Conservation (phyloP, 2,797 vertebrate genomes). For the Phataginus tetradactyla region DNA sequence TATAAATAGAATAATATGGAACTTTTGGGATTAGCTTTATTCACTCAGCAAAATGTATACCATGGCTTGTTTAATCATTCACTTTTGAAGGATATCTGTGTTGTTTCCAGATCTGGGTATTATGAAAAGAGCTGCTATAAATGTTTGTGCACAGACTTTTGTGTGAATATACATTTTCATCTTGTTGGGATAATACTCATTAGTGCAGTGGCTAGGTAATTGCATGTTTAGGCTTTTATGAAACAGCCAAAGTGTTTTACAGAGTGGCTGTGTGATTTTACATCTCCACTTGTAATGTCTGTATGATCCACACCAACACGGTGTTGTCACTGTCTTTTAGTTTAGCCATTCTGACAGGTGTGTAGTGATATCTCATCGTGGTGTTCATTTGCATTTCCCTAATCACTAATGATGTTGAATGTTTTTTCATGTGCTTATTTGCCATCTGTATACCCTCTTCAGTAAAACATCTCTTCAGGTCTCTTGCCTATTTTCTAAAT, state of each 20-base stretch:
- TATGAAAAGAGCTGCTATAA: not conserved
- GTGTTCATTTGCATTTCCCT: not conserved
- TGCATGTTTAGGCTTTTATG: not conserved
- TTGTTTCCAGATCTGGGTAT: not conserved
- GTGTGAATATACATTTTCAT: not conserved
- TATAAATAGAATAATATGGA: not conserved
- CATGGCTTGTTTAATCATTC: not conserved
- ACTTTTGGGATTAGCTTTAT: slow-evolving; percentile 4
- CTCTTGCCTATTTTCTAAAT: not conserved
- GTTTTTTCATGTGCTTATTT: not conserved
- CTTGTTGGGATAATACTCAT: not conserved
- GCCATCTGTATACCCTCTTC: not conserved
- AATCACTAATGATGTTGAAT: not conserved
- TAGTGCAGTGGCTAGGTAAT: not conserved
- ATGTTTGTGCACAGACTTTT: not conserved
- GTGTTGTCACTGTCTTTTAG: not conserved
- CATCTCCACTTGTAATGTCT: not conserved
- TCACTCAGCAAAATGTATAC: not conserved
- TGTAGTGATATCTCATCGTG: not conserved
- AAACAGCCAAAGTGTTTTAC: not conserved
- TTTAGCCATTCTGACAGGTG: not conserved
- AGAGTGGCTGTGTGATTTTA: not conserved
- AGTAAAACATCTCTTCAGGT: not conserved
- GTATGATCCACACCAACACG: not conserved
- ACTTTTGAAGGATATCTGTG: not conserved